Evolutionary conservation across 2,888 invertebrate species (phyloP).

Genomic region (Cancer borealis): DNA sequence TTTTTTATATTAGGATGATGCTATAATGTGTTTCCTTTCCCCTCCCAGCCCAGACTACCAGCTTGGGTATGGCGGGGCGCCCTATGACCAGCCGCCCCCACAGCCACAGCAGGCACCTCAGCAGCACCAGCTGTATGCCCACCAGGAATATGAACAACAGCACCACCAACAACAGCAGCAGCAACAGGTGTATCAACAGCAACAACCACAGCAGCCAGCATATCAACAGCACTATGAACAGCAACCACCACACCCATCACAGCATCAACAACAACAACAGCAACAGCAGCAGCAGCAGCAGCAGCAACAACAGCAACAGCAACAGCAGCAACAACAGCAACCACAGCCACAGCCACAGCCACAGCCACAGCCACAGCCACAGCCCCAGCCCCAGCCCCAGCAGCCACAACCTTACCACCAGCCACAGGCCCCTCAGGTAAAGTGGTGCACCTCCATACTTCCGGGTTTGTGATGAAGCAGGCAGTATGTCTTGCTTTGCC

Average conservation of each 20-base stretch:
- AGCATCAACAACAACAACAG: conserved; percentile 67
- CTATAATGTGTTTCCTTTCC: not conserved
- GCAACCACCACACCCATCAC: conserved; percentile 64
- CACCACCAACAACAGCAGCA: conserved; percentile 62
- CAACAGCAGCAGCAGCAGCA: conserved; percentile 71
- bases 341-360: conserved; percentile 78
- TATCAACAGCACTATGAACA: conserved; percentile 77
- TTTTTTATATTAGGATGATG: not conserved
- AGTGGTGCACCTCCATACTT: not conserved
- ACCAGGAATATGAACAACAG: conserved; percentile 58
- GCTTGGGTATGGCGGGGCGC: conserved; percentile 69
- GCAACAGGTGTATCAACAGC: conserved; percentile 74
- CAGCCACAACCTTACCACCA: conserved; percentile 75
- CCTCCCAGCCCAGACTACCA: conserved; percentile 74
- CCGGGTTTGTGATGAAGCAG: not conserved
- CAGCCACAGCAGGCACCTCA: conserved; percentile 77
- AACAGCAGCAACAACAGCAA: conserved; percentile 63
- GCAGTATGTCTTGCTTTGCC: not conserved
- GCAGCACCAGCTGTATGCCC: conserved; percentile 69
- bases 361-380: conserved; percentile 44
- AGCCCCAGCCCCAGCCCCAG: not conserved
- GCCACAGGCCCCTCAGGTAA: conserved; percentile 52
- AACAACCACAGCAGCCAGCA: conserved; percentile 74
- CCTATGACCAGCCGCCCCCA: conserved; percentile 77
- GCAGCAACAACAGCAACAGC: conserved; percentile 66